Evolutionary conservation across 2,888 invertebrate species (phyloP).

Genomic region (Scaptomyza polygonia): DNA sequence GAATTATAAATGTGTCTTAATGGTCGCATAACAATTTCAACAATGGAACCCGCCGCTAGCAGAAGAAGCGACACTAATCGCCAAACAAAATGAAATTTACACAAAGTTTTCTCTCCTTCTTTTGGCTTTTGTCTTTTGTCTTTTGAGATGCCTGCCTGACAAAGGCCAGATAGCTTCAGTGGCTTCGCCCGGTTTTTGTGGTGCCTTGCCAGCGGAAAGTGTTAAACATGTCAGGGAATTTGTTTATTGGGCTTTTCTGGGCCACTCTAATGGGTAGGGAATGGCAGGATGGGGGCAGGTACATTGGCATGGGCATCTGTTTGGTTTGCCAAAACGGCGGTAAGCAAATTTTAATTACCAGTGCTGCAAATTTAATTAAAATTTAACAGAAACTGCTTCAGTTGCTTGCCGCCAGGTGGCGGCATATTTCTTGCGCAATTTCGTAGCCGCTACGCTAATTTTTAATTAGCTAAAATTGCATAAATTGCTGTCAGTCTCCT

Average conservation of each 20-base stretch:
- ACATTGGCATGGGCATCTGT: slow-evolving; percentile 58
- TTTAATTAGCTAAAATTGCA: slow-evolving; percentile 78
- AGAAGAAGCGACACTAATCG: slow-evolving; percentile 80
- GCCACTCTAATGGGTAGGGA: slow-evolving; percentile 10
- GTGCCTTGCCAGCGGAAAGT: slow-evolving; percentile 74
- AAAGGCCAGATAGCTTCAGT: slow-evolving; percentile 69
- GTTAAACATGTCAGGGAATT: slow-evolving; percentile 81
- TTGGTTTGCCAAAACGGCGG: slow-evolving; percentile 41
- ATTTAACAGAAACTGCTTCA: slow-evolving; percentile 57
- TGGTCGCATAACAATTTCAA: slow-evolving; percentile 75
- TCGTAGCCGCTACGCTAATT: slow-evolving; percentile 62
- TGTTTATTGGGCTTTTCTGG: slow-evolving; percentile 75
- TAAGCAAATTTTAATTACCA: slow-evolving; percentile 74
- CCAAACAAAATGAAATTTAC: slow-evolving; percentile 81
- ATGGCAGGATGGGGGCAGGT: neutral
- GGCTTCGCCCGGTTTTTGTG: slow-evolving; percentile 57
- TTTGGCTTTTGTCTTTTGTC: slow-evolving; percentile 43
- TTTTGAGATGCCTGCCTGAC: slow-evolving; percentile 53
- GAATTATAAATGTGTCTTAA: slow-evolving; percentile 81
- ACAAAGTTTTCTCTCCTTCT: slow-evolving; percentile 61
- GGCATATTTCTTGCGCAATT: slow-evolving; percentile 55
- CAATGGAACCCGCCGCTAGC: slow-evolving; percentile 58
- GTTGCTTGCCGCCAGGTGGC: slow-evolving; percentile 57
- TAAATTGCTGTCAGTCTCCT: slow-evolving; percentile 54
- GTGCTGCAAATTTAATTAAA: slow-evolving; percentile 73